Conservation (phyloP, 2,113 vertebrate genomes). For the Bungarus multicinctus region DNA sequence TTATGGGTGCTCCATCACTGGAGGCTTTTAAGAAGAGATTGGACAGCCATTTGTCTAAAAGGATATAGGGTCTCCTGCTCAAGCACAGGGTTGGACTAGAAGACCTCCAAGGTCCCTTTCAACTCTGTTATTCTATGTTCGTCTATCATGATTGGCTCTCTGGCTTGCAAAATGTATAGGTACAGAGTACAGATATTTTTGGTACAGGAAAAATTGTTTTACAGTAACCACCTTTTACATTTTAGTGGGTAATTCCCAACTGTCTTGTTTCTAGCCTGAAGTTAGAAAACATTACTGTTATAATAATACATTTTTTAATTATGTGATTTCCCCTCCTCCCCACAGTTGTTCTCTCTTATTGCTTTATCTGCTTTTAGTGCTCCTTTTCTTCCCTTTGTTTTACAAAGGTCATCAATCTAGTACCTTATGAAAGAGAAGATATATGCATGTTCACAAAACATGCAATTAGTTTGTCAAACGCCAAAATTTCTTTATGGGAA, state of each 20-base stretch:
- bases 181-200: background rate
- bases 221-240: background rate
- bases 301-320: background rate
- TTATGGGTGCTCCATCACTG: background rate
- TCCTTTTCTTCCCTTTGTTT: background rate
- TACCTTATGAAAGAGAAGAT: constrained; percentile 36
- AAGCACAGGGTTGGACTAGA: background rate
- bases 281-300: background rate
- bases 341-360: background rate
- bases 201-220: background rate
- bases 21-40: background rate
- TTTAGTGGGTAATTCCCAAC: background rate
- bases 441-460: constrained; percentile 43
- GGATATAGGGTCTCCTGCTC: background rate
- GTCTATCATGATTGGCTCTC: background rate
- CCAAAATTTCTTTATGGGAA: constrained; percentile 43
- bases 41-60: background rate
- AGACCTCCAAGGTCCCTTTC: background rate
- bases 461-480: constrained; percentile 57
- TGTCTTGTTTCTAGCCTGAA: background rate
- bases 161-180: background rate
- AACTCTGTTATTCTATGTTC: background rate
- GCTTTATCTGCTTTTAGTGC: background rate
- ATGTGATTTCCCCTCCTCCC: accelerated
- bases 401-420: constrained; percentile 16